Evolutionary conservation across 2,113 vertebrate species (phyloP).

Genomic region (Hydrochoerus hydrochaeris): DNA sequence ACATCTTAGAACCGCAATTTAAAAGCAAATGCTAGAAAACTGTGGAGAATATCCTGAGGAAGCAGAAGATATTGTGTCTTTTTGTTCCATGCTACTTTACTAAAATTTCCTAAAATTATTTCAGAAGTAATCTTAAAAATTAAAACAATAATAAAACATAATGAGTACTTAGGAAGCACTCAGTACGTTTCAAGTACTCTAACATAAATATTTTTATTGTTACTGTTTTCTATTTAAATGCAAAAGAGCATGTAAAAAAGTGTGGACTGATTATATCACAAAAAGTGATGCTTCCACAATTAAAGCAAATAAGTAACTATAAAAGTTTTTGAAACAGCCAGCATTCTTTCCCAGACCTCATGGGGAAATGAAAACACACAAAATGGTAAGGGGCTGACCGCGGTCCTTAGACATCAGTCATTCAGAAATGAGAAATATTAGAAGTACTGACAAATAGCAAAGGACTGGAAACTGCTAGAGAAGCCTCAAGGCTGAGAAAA

Average conservation of each 20-base stretch:
- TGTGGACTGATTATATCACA: neutral
- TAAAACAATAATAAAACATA: neutral
- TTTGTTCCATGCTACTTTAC: neutral
- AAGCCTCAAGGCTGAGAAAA: neutral
- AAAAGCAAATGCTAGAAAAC: neutral
- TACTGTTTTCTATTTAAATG: constrained; percentile 23
- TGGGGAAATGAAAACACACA: neutral
- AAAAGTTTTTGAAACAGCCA: neutral
- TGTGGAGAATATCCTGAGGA: neutral
- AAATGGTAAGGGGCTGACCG: neutral
- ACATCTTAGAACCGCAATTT: neutral
- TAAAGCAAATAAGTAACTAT: neutral
- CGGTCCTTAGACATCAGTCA: neutral
- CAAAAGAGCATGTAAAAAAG: neutral
- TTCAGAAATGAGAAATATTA: neutral
- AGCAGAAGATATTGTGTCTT: neutral
- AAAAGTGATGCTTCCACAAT: neutral
- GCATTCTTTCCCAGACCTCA: neutral
- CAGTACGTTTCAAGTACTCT: neutral
- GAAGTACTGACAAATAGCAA: neutral
- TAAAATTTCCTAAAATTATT: constrained; percentile 1
- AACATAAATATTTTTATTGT: neutral
- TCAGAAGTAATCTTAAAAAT: constrained; percentile 20
- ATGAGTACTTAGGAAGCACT: constrained; percentile 1
- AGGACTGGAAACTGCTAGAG: neutral